Evolutionary conservation across 2,113 vertebrate species (phyloP), one percentile per base, ranked within the genome.

Genomic region (Pelvicachromis taeniatus): DNA sequence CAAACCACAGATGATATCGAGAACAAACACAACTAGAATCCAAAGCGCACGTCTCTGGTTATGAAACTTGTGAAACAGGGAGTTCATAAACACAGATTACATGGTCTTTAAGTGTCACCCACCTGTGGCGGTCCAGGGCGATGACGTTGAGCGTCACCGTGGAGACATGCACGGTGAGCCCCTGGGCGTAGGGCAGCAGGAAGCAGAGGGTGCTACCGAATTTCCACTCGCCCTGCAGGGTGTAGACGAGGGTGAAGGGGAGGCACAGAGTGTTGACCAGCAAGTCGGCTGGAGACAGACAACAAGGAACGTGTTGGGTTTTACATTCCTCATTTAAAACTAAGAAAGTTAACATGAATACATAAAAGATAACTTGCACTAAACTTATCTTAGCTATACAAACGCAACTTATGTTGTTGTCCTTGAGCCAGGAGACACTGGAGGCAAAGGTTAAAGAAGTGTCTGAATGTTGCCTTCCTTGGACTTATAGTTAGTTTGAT

Each of bases 231-330:
- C 97, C 97, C 92, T 97, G 88, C 75, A 99, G 96, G 0, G 98
- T 99, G 85, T 99, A 99, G 92, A 97, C 97, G 54, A 99, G 95
- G 3, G 98, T 99, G 93, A 99, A 99, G 38, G 98, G 98, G 33
- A 99, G 94, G 84, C 98, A 99, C 86, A 99, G 84, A 0, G 98
- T 97, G 80, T 99, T 99, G 77, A 99, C 98, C 91, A 99, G 92
- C 55, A 99, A 95, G 91, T 99, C 98, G 0, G 98, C 97, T 95
- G 97, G 93, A 0, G 90, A 14, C 5, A 11, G 14, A 68, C 12
- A 42, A 38, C 3, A 50, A 35, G 29, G 48, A 16, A 42, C 16
- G 11, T 11, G 6, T n/a, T 78, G 3, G 31, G 13, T 5, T 38
- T n/a, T 12, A 7, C 9, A 23, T 9, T 17, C 40, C 31, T 19